These are phyloP conservation scores for Drosophila fuyamai DNA, from an alignment of 1,140 invertebrate genomes.

Conservation along the genomic window DNA sequence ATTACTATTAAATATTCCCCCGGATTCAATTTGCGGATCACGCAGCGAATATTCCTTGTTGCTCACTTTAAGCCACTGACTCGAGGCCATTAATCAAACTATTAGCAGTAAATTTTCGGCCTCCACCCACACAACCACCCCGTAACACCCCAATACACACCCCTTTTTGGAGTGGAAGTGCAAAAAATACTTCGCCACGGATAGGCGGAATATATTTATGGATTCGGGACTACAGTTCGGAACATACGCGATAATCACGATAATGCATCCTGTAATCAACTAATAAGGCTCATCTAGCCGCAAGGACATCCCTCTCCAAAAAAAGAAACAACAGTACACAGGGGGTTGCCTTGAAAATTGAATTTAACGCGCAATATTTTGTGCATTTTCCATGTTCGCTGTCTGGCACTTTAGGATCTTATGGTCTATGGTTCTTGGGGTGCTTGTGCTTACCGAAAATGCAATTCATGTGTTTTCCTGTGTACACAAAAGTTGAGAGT, in stretches of 20 bases:
- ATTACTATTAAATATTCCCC: conserved; percentile 48
- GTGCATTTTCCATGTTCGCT: conserved; percentile 74
- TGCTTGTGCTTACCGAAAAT: conserved; percentile 71
- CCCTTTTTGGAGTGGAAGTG: conserved; percentile 40
- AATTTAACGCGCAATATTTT: conserved; percentile 84
- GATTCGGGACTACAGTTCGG: conserved; percentile 34
- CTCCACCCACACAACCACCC: conserved; percentile 29
- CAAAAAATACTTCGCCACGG: conserved; percentile 28
- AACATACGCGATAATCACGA: conserved; percentile 83
- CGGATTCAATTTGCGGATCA: conserved; percentile 27
- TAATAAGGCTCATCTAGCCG: conserved; percentile 83
- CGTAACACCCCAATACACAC: conserved; percentile 14
- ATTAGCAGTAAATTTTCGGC: conserved; percentile 75
- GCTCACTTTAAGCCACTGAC: conserved; percentile 58
- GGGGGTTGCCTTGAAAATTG: conserved; percentile 73
- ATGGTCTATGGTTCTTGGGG: conserved; percentile 29
- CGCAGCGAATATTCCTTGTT: conserved; percentile 20
- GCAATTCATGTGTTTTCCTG: conserved; percentile 78
- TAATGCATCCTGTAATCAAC: conserved; percentile 85
- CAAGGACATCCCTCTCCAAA: conserved; percentile 53
- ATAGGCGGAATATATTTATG: conserved; percentile 62
- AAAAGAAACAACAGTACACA: neutral
- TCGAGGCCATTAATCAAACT: conserved; percentile 83
- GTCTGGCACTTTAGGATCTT: conserved; percentile 6
- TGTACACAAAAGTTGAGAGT: conserved; percentile 51